phyloP scores from a whole-genome alignment of 2,888 invertebrate genomes.

The Synanthedon tipuliformis region DNA sequence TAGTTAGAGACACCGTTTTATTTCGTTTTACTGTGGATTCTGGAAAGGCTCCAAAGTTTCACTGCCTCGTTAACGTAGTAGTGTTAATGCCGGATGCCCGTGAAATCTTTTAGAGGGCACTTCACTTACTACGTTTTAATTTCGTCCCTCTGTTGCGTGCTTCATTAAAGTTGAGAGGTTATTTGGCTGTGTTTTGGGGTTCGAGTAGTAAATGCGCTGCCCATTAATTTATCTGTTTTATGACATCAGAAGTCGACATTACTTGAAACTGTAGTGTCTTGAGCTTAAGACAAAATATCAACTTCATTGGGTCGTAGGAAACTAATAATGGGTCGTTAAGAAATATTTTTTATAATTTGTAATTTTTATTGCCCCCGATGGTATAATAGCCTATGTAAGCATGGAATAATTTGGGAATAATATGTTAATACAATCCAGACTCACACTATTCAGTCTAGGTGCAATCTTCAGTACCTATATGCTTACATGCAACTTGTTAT shows the following conservation, averaged over 20 bases:
- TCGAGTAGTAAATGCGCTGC: neutral
- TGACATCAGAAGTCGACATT: neutral
- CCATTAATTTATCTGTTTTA: neutral
- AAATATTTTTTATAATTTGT: too few relatives aligned
- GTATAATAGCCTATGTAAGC: too few relatives aligned
- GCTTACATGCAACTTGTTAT: too few relatives aligned
- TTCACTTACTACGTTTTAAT: constrained; percentile 45
- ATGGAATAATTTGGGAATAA: too few relatives aligned
- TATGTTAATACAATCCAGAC: too few relatives aligned
- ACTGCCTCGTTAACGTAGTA: constrained; percentile 51
- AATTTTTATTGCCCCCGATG: too few relatives aligned
- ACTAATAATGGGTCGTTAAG: too few relatives aligned
- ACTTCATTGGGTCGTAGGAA: neutral
- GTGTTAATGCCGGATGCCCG: constrained; percentile 57
- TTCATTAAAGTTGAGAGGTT: constrained; percentile 59
- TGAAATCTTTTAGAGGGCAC: constrained; percentile 55
- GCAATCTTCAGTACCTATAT: too few relatives aligned
- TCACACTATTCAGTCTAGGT: too few relatives aligned
- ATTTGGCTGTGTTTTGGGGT: constrained; percentile 39
- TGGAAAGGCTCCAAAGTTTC: constrained; percentile 58
- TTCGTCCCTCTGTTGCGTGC: constrained; percentile 39
- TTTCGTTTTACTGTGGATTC: constrained; percentile 30
- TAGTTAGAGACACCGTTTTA: too few relatives aligned
- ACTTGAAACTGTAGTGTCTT: neutral
- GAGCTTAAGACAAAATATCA: neutral